These are phyloP conservation scores for Propithecus coquereli DNA, from an alignment of 2,113 vertebrate species.

Conservation along the genomic window DNA sequence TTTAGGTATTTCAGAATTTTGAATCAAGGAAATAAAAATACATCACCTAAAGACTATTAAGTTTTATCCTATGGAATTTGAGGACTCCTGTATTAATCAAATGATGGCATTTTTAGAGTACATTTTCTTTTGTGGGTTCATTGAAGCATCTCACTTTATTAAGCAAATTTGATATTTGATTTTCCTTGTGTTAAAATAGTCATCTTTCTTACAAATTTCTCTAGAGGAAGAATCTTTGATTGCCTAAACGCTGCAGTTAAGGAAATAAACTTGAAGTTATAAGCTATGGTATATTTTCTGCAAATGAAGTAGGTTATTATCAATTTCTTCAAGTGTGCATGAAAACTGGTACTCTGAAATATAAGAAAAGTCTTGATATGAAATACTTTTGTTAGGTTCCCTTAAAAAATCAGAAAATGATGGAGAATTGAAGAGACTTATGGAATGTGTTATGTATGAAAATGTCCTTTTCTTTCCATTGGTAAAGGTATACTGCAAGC, in stretches of 20 bases:
- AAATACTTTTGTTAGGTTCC: constrained; percentile 15
- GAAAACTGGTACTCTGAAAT: not conserved
- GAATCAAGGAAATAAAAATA: not conserved
- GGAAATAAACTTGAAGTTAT: constrained; percentile 1
- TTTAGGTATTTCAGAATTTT: not conserved
- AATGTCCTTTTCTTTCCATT: constrained; percentile 24
- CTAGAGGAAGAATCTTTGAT: not conserved
- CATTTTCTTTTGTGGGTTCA: not conserved
- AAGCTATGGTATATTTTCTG: not conserved
- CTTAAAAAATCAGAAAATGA: not conserved
- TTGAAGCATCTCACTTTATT: not conserved
- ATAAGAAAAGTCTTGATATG: not conserved
- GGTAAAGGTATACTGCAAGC: not conserved
- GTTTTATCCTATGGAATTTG: not conserved
- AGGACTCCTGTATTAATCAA: not conserved
- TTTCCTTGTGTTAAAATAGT: not conserved
- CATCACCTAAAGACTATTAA: not conserved
- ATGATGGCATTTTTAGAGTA: not conserved
- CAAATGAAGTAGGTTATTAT: not conserved
- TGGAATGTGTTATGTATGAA: not conserved
- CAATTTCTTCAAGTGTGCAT: constrained; percentile 31
- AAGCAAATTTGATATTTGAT: not conserved
- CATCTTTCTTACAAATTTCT: not conserved
- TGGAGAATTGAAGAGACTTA: not conserved
- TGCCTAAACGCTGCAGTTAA: not conserved